phyloP scores from a whole-genome alignment of 2,888 invertebrate species.

The Ophraella communa region DNA sequence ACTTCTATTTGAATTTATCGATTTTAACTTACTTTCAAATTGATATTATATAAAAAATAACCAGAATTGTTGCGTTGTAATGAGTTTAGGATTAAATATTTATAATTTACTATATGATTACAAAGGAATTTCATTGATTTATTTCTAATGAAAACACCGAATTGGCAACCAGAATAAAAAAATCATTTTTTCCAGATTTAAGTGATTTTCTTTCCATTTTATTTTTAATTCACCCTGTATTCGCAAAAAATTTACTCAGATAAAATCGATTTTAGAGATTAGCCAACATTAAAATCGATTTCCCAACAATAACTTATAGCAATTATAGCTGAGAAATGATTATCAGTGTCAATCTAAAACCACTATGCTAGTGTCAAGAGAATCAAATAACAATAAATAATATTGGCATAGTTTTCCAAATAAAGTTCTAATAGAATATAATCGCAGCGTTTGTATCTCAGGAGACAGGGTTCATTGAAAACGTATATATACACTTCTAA shows the following conservation, averaged over 20 bases:
- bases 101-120: too few species aligned
- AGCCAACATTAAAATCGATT: conserved; percentile 5
- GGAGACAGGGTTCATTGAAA: conserved; percentile 4
- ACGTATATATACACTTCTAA: neutral
- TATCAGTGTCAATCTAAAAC: conserved; percentile 17
- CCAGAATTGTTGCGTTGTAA: too few species aligned
- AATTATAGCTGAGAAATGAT: conserved; percentile 22
- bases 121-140: too few species aligned
- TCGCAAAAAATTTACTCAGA: neutral
- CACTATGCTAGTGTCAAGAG: conserved; percentile 7
- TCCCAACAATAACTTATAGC: conserved; percentile 20
- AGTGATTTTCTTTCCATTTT: too few species aligned
- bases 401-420: conserved; percentile 20
- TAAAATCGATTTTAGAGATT: neutral
- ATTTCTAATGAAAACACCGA: too few species aligned
- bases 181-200: too few species aligned
- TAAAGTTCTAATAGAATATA: conserved; percentile 16
- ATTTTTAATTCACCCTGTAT: too few species aligned
- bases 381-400: conserved; percentile 19
- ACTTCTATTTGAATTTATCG: too few species aligned
- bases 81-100: too few species aligned
- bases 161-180: too few species aligned
- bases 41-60: too few species aligned
- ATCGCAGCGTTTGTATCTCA: conserved; percentile 5
- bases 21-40: too few species aligned